A percentile compares a stretch with the other conserved stretches of the same genome.
These are phyloP conservation scores for Tillus elongatus DNA, from an alignment of 2,888 invertebrate species.

Conservation along the genomic window DNA sequence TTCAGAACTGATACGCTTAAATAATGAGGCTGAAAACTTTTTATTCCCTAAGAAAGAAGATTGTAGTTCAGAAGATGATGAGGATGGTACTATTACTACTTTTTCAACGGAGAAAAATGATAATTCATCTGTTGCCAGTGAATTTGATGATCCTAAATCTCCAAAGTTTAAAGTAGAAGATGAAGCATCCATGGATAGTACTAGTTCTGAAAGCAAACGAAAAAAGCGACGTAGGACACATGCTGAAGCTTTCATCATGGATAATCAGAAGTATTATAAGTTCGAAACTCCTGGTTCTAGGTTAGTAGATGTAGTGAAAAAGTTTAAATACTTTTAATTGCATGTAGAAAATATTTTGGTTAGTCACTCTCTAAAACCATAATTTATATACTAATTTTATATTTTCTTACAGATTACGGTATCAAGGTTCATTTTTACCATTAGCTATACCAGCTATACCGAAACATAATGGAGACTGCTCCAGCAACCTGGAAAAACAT, in stretches of 20 bases:
- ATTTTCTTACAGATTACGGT: constrained; percentile 35
- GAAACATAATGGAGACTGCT: constrained; percentile 32
- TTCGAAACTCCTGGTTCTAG: constrained; percentile 44
- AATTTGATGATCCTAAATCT: constrained; percentile 22
- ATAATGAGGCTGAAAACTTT: constrained; percentile 80
- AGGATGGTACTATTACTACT: constrained; percentile 40
- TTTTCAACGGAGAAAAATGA: constrained; percentile 28
- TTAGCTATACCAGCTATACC: constrained; percentile 23
- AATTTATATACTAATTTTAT: too few relatives aligned
- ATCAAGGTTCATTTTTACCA: constrained; percentile 37
- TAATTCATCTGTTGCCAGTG: constrained; percentile 5
- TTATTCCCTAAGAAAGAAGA: constrained; percentile 69
- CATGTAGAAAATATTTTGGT: not conserved
- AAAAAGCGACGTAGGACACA: constrained; percentile 45
- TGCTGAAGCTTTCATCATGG: constrained; percentile 49
- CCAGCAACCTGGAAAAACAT: constrained; percentile 23
- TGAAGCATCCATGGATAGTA: constrained; percentile 34
- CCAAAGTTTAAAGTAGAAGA: constrained; percentile 27
- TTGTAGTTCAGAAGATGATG: constrained; percentile 39
- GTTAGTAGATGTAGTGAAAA: constrained; percentile 25
- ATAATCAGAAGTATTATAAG: constrained; percentile 52
- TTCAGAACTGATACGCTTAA: constrained; percentile 64
- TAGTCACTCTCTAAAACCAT: too few relatives aligned
- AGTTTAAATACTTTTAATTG: too few relatives aligned
- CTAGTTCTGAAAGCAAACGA: constrained; percentile 27